Evolutionary conservation across 2,113 vertebrate genomes (phyloP).

Genomic region (Pygathrix nemaeus): DNA sequence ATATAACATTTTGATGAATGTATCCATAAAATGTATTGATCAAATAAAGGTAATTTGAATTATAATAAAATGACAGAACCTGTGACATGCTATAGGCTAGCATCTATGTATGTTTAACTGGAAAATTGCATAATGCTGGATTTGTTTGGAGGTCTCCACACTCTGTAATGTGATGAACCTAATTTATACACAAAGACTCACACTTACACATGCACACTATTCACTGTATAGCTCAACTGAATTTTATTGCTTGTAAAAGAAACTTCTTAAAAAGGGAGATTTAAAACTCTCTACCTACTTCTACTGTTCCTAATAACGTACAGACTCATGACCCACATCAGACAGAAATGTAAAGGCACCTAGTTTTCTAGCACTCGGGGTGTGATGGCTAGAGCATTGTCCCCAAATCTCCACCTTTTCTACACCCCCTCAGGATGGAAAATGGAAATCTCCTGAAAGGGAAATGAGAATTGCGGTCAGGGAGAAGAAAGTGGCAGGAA

Average conservation of each 20-base stretch:
- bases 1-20: not conserved
- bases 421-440: not conserved
- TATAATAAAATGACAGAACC: not conserved
- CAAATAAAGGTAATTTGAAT: not conserved
- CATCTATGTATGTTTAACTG: not conserved
- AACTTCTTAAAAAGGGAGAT: not conserved
- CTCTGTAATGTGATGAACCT: not conserved
- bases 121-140: too few relatives aligned
- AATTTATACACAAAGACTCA: not conserved
- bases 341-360: not conserved
- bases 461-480: not conserved
- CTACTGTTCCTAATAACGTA: not conserved
- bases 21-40: not conserved
- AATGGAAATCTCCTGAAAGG: not conserved
- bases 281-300: not conserved
- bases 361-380: not conserved
- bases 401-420: not conserved
- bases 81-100: not conserved
- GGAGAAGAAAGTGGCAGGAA: not conserved
- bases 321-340: not conserved
- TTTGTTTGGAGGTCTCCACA: not conserved
- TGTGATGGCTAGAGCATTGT: not conserved
- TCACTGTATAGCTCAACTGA: not conserved
- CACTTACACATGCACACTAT: not conserved
- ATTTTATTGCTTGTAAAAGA: not conserved